These are phyloP conservation scores for Copidosoma floridanum DNA, from an alignment of 1,140 invertebrate species.

Conservation along the genomic window DNA sequence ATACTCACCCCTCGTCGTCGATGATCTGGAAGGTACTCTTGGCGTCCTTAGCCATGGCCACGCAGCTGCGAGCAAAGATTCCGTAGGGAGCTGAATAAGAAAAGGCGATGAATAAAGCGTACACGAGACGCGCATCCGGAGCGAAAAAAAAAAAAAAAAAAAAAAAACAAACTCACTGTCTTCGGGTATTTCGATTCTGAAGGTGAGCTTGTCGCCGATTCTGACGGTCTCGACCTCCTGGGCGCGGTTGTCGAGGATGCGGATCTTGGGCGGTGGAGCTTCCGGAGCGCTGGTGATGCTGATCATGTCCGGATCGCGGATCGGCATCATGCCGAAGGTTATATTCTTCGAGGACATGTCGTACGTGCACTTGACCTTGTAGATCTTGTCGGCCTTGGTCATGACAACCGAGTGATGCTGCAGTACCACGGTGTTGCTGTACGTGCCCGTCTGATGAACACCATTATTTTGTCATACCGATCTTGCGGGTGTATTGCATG, in stretches of 20 bases:
- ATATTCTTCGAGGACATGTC: slow-evolving; percentile 96
- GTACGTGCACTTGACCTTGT: slow-evolving; percentile 94
- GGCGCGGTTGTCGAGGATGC: slow-evolving; percentile 79
- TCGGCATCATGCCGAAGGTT: slow-evolving; percentile 96
- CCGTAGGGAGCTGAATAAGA: slow-evolving; percentile 87
- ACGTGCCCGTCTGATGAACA: slow-evolving; percentile 80
- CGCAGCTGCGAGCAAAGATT: slow-evolving; percentile 91
- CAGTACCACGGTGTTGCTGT: slow-evolving; percentile 91
- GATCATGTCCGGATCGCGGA: slow-evolving; percentile 92
- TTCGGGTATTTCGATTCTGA: slow-evolving; percentile 94
- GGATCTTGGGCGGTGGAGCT: slow-evolving; percentile 89
- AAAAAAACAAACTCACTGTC: slow-evolving; percentile 73
- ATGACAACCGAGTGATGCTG: slow-evolving; percentile 95
- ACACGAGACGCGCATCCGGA: not conserved
- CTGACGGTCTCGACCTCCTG: slow-evolving; percentile 91
- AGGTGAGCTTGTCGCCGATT: slow-evolving; percentile 91
- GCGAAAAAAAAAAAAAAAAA: not conserved
- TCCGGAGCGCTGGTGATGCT: slow-evolving; percentile 93
- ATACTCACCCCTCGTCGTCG: slow-evolving; percentile 83
- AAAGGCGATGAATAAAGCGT: not conserved
- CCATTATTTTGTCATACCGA: too few relatives aligned
- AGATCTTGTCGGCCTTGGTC: slow-evolving; percentile 96
- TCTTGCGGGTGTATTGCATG: too few relatives aligned
- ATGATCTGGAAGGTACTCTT: slow-evolving; percentile 95
- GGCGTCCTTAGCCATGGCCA: slow-evolving; percentile 95